Percentiles rank a stretch among this genome's conserved stretches.
These are phyloP conservation scores for Leucozona laternaria DNA, from an alignment of 2,888 invertebrate genomes.

Conservation along the genomic window DNA sequence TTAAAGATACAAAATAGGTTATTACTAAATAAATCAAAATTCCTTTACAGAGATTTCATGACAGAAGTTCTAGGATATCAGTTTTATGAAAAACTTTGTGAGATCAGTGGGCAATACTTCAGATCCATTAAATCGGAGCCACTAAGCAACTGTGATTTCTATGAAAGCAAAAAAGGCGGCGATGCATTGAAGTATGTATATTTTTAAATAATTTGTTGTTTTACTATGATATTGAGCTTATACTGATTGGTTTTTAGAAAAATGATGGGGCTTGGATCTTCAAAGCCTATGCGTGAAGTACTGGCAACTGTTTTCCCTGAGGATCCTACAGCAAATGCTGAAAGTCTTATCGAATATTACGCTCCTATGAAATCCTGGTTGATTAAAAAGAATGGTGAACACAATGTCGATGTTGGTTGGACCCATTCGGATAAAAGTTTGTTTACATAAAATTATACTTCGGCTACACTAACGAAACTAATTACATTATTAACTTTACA, in stretches of 20 bases:
- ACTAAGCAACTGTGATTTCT: slow-evolving; percentile 90
- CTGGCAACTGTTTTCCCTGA: slow-evolving; percentile 87
- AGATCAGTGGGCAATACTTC: slow-evolving; percentile 88
- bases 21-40: no score
- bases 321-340: slow-evolving; percentile 88
- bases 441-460: not conserved
- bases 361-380: slow-evolving; percentile 86
- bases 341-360: slow-evolving; percentile 91
- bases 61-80: slow-evolving; percentile 93
- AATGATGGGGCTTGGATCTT: slow-evolving; percentile 84
- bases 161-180: slow-evolving; percentile 90
- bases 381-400: not conserved
- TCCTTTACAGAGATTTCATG: slow-evolving; percentile 87
- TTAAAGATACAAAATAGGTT: no score
- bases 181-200: slow-evolving; percentile 85
- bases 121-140: not conserved
- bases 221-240: not conserved
- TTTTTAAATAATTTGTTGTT: not conserved
- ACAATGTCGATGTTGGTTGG: slow-evolving; percentile 34
- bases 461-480: no score
- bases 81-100: slow-evolving; percentile 89
- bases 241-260: slow-evolving; percentile 14
- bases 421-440: not conserved
- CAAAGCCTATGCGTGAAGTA: slow-evolving; percentile 89
- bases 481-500: no score